Evolutionary conservation across 2,797 vertebrate genomes (phyloP).

Genomic region (Chloroceryle amazona): DNA sequence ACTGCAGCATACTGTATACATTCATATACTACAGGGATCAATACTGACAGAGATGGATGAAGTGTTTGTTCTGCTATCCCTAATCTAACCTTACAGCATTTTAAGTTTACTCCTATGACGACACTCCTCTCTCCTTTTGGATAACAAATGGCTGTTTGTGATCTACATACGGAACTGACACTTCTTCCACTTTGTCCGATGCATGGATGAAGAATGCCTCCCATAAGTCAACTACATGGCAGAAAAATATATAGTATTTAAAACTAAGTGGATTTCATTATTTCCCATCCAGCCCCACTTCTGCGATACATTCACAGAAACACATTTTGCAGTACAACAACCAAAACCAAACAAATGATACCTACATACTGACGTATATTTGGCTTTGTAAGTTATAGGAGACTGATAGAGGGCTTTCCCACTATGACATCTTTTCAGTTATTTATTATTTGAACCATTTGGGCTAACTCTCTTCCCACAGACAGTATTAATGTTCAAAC

Average conservation of each 20-base stretch:
- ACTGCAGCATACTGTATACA: not conserved
- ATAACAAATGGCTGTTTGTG: slow-evolving; percentile 31
- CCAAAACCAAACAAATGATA: not conserved
- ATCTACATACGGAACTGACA: not conserved
- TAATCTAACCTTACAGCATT: not conserved
- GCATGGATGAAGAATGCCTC: slow-evolving; percentile 8
- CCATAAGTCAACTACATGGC: not conserved
- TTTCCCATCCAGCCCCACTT: not conserved
- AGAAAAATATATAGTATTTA: not conserved
- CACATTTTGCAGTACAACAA: not conserved
- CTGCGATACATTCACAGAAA: slow-evolving; percentile 37
- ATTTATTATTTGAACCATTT: slow-evolving; percentile 5
- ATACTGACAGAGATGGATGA: not conserved
- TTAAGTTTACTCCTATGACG: not conserved
- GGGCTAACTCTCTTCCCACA: not conserved
- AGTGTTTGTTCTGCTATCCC: not conserved
- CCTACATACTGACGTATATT: not conserved
- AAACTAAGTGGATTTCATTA: slow-evolving; percentile 9
- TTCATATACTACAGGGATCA: not conserved
- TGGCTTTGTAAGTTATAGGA: not conserved
- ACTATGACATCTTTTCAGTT: not conserved
- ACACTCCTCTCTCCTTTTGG: not conserved
- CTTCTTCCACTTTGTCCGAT: slow-evolving; percentile 19
- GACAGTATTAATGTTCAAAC: not conserved
- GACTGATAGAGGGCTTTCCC: not conserved